A percentile compares a stretch with the other conserved stretches of the same genome.
Conservation (phyloP, 2,113 vertebrate species). For the Notarius quadriscutis region DNA sequence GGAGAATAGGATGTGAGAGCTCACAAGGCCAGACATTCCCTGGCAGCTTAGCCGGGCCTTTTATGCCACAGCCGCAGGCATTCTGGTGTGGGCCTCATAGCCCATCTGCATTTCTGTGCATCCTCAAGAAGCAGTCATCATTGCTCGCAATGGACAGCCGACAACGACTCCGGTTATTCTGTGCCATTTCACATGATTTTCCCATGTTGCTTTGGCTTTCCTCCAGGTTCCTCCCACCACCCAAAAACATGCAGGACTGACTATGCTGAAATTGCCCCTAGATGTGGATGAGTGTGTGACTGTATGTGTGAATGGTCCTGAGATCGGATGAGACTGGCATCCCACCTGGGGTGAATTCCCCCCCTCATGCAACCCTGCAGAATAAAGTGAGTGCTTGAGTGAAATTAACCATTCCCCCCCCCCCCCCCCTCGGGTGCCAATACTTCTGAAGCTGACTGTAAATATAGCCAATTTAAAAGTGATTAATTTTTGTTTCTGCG, state of each 20-base stretch:
- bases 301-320: not conserved
- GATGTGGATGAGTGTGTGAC: not conserved
- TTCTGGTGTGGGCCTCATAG: too few species aligned
- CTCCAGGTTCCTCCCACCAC: too few species aligned
- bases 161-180: not conserved
- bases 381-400: not conserved
- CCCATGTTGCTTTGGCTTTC: not conserved
- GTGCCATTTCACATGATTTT: not conserved
- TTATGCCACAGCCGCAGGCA: too few species aligned
- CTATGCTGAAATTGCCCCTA: not conserved
- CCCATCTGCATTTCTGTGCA: too few species aligned
- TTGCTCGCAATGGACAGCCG: too few species aligned
- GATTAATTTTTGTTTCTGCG: not conserved
- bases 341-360: not conserved
- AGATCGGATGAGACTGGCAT: not conserved
- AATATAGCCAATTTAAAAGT: not conserved
- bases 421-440: not conserved
- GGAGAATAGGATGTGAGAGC: too few species aligned
- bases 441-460: not conserved
- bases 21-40: too few species aligned
- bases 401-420: not conserved
- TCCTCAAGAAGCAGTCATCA: too few species aligned
- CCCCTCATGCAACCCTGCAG: not conserved
- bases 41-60: too few species aligned
- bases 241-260: not conserved